These are phyloP conservation scores for Petromus typicus DNA, from an alignment of 2,113 vertebrate genomes.

Conservation along the genomic window DNA sequence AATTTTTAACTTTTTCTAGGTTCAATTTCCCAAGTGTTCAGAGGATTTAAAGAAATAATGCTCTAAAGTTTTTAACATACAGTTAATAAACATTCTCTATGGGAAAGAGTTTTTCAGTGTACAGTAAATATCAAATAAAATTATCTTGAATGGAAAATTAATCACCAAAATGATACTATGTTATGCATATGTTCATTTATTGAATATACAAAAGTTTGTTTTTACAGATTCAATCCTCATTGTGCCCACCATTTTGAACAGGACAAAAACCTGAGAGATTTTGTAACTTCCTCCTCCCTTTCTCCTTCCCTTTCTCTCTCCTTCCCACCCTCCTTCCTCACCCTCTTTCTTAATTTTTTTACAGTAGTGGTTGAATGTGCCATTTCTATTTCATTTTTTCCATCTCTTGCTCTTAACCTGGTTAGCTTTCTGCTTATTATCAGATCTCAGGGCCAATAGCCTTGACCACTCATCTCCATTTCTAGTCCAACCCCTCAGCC, in stretches of 20 bases:
- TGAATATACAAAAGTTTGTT: background rate
- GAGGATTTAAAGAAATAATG: background rate
- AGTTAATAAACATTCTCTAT: background rate
- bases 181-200: background rate
- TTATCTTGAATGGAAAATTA: background rate
- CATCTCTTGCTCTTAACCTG: background rate
- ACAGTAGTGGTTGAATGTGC: background rate
- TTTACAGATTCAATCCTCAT: background rate
- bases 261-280: background rate
- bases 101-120: background rate
- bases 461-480: background rate
- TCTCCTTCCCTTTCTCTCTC: background rate
- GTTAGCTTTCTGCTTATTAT: background rate
- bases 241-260: background rate
- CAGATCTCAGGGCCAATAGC: background rate
- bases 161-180: background rate
- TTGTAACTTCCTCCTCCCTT: background rate
- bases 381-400: background rate
- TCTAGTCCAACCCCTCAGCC: background rate
- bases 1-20: background rate
- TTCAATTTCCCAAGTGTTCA: background rate
- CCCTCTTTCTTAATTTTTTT: background rate
- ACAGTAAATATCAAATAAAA: slow-evolving; percentile 1
- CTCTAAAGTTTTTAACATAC: background rate
- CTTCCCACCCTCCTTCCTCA: background rate